These are phyloP conservation scores for Eristalinus aeneus DNA, from an alignment of 2,888 invertebrate species.

Conservation along the genomic window DNA sequence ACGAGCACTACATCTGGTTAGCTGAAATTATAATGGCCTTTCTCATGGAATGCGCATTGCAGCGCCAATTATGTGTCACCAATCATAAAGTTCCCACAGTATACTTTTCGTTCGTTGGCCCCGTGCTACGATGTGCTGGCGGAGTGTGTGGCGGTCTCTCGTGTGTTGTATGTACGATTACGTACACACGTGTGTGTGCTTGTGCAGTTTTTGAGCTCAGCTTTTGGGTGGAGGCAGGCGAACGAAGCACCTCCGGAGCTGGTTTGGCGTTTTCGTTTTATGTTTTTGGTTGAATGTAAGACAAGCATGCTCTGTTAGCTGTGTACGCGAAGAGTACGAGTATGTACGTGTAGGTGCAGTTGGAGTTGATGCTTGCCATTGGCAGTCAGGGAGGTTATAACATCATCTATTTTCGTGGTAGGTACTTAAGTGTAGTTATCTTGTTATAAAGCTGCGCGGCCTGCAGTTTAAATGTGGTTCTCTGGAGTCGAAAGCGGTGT, in stretches of 20 bases:
- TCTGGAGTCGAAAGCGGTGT: slow-evolving; percentile 8
- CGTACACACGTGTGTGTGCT: not conserved
- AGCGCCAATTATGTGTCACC: slow-evolving; percentile 73
- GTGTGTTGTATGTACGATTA: not conserved
- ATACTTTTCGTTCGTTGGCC: slow-evolving; percentile 71
- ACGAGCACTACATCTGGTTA: slow-evolving; percentile 71
- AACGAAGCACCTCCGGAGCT: slow-evolving; percentile 6
- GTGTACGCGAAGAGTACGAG: slow-evolving; percentile 41
- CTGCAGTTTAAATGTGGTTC: slow-evolving; percentile 19
- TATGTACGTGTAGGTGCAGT: slow-evolving; percentile 56
- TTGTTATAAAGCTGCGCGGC: slow-evolving; percentile 11
- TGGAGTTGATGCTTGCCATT: slow-evolving; percentile 64
- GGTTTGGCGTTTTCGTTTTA: slow-evolving; percentile 50
- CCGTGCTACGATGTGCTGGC: slow-evolving; percentile 45
- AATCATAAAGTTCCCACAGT: slow-evolving; percentile 75
- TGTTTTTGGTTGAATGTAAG: slow-evolving; percentile 24
- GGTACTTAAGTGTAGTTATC: slow-evolving; percentile 27
- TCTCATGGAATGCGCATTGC: slow-evolving; percentile 71
- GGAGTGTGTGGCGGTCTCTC: slow-evolving; percentile 28
- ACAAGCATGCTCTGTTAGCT: slow-evolving; percentile 19
- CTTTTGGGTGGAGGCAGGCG: slow-evolving; percentile 11
- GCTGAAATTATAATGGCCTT: slow-evolving; percentile 71
- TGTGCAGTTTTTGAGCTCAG: slow-evolving; percentile 47
- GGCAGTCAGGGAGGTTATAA: slow-evolving; percentile 66
- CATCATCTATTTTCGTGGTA: slow-evolving; percentile 51